Percentiles rank a stretch among this genome's conserved stretches.
phyloP scores from a whole-genome alignment of 1,140 invertebrate genomes.

The Saxidomus purpurata region DNA sequence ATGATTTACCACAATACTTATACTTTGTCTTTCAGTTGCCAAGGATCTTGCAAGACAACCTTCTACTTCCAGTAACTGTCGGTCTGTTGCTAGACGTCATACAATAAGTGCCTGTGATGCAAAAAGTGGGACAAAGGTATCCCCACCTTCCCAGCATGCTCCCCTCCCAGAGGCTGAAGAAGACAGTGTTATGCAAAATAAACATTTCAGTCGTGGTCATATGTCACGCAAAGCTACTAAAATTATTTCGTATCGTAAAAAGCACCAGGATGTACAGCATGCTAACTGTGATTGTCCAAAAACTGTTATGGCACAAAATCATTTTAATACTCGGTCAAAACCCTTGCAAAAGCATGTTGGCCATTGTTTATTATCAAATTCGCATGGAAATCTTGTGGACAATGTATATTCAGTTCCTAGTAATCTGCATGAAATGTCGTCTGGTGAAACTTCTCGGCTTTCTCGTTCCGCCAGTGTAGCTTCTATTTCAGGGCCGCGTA shows the following conservation, averaged over 20 bases:
- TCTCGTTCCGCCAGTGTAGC: slow-evolving; percentile 57
- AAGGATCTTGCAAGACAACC: slow-evolving; percentile 36
- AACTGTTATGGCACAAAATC: background rate
- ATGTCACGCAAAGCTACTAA: slow-evolving; percentile 26
- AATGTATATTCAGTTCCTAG: slow-evolving; percentile 16
- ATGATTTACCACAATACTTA: too few relatives aligned
- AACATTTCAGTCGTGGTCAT: slow-evolving; percentile 41
- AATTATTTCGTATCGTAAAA: slow-evolving; percentile 58
- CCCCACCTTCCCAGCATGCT: slow-evolving; percentile 55
- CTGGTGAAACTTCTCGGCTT: slow-evolving; percentile 36
- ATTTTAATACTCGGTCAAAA: background rate
- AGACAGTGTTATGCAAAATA: background rate
- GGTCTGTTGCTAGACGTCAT: slow-evolving; percentile 27
- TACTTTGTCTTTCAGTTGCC: slow-evolving; percentile 56
- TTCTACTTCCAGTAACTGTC: slow-evolving; percentile 6
- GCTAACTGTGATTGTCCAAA: background rate
- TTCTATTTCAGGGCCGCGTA: slow-evolving; percentile 26
- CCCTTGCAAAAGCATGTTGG: slow-evolving; percentile 24
- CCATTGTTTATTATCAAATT: slow-evolving; percentile 62
- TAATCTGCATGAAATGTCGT: slow-evolving; percentile 58
- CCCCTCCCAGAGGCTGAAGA: slow-evolving; percentile 41
- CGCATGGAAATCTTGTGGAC: slow-evolving; percentile 60
- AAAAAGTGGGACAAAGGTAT: slow-evolving; percentile 58
- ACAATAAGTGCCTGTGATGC: slow-evolving; percentile 59
- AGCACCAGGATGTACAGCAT: slow-evolving; percentile 20